Percentiles rank a stretch among this genome's conserved stretches.
phyloP scores from a whole-genome alignment of 2,797 vertebrate species.

The Micropoecilia bifurca region DNA sequence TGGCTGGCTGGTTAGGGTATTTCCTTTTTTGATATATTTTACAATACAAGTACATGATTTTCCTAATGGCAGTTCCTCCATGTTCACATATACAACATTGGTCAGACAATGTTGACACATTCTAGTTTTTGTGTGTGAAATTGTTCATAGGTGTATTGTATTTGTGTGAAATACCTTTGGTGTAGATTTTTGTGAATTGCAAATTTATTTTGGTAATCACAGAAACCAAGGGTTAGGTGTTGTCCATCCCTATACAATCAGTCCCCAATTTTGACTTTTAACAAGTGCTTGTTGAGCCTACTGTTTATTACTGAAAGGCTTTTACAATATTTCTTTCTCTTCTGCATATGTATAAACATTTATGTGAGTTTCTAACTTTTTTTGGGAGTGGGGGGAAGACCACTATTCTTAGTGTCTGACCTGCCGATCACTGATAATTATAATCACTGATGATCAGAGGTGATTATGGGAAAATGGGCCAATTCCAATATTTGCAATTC shows the following conservation, averaged over 20 bases:
- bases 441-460: background rate
- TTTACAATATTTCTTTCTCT: background rate
- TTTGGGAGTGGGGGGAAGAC: accelerated
- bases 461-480: background rate
- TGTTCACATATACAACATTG: background rate
- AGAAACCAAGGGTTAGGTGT: background rate
- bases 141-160: background rate
- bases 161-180: background rate
- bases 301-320: background rate
- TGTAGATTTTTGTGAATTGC: background rate
- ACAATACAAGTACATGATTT: background rate
- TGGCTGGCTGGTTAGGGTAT: background rate
- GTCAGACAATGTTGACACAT: no score
- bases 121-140: background rate
- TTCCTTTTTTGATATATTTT: background rate
- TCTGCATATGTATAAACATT: background rate
- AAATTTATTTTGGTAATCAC: background rate
- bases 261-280: background rate
- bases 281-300: background rate
- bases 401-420: background rate
- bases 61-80: background rate
- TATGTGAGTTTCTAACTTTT: background rate
- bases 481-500: background rate
- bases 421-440: background rate
- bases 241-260: background rate